Percentiles rank a stretch among this genome's conserved stretches.
Conservation (phyloP, 2,888 invertebrate species). For the Gisinianus flammeolus region DNA sequence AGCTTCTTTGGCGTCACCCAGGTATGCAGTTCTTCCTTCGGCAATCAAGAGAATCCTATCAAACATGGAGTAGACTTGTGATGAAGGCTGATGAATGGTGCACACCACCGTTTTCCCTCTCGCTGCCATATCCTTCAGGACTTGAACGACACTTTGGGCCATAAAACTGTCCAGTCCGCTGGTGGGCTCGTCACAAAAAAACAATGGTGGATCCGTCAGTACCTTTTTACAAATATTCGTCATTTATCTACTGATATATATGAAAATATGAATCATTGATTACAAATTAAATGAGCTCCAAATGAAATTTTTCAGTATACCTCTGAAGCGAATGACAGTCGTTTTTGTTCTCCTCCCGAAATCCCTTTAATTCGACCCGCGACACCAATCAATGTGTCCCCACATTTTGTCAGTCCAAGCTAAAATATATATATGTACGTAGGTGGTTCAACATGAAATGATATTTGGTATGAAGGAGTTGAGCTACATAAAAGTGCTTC, state of each 20-base stretch:
- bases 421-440: conserved; percentile 63
- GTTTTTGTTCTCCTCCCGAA: conserved; percentile 95
- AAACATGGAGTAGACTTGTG: conserved; percentile 83
- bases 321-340: conserved; percentile 96
- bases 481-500: no score
- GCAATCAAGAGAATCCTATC: conserved; percentile 88
- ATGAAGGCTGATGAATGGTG: conserved; percentile 94
- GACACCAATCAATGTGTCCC: conserved; percentile 87
- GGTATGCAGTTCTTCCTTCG: conserved; percentile 83
- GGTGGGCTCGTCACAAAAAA: conserved; percentile 96
- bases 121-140: conserved; percentile 66
- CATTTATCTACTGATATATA: no score
- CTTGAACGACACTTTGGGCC: conserved; percentile 84
- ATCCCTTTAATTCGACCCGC: conserved; percentile 88
- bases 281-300: no score
- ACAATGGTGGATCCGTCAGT: conserved; percentile 88
- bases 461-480: no score
- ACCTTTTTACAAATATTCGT: conserved; percentile 66
- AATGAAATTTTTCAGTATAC: no score
- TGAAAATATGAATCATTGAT: background rate
- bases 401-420: conserved; percentile 86
- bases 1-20: conserved; percentile 60
- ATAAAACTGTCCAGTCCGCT: conserved; percentile 91
- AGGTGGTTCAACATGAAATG: no score
- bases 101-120: conserved; percentile 88